Base-by-base conservation (phyloP, 2,797 vertebrate genomes). In the Ptychobarbus kaznakovi region DNA sequence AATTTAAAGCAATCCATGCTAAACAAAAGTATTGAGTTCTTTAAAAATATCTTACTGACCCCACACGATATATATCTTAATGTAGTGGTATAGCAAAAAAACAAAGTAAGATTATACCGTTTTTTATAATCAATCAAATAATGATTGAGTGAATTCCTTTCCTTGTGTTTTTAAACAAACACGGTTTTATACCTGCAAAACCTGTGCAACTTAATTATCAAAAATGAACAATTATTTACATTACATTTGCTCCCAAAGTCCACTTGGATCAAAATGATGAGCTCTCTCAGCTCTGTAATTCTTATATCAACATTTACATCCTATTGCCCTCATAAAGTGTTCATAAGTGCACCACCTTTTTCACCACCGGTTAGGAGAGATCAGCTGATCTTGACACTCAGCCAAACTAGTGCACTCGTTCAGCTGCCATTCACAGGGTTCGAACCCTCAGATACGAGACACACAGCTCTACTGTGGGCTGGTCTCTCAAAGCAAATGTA, bases 351-450 rank as follows among this genome's bases (percentile, higher is more conserved):
- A 25, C 20, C 49, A 10, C 32, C 51, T 58, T 25, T 77, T 58
- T 38, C 38, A 32, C 32, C 32, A 32, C 32, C 35, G 2, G 28
- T 22, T n/a, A n/a, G 51, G 11, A 38, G 13, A 78, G 35, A 78
- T 77, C 16, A 75, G 25, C 72, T 77, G 22, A 77, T 40, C 6
- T 40, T 4, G 46, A 53, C 28, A 53, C 53, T 56, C 51, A 76
- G 35, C 3, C 75, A 40, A 25, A 56, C 74, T 58, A 77, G 35
- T 58, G 20, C 7, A 40, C 53, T 61, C 53, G 25, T 42, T 78
- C 75, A 77, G 53, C 75, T 78, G 75, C 75, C 53, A 40, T 16
- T 42, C 75, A 42, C 53, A 18, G 13, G 75, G 75, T 25, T 42
- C 22, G 42, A 61, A 18, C 35, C 22, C 22, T 77, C 75, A 42